Evolutionary conservation across 2,797 vertebrate species (phyloP), one percentile per base, ranked within the genome.

Genomic region (Thripadectes ignobilis): DNA sequence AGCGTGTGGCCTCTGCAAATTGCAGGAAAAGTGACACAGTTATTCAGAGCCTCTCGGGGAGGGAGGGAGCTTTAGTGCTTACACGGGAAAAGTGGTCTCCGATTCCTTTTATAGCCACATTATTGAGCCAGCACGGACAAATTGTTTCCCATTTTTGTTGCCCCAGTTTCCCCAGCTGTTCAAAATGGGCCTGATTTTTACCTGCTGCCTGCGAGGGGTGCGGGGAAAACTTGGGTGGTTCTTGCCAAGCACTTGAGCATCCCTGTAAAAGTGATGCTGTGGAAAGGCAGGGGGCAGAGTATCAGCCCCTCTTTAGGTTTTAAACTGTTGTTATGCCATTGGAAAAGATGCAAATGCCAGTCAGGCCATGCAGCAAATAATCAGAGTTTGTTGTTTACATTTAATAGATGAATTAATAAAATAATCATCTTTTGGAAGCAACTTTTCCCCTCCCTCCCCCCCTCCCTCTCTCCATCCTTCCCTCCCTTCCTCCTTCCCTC

Each of bases 181-280:
- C 7, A 7, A 13, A 95, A 39, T 0, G 22, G 82, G 52, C 4
- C 18, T 49, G 78, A 13, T 78, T 81, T 83, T 67, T 54, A 29
- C 20, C 78, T 80, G 48, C 48, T 29, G 32, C 26, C 34, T 29
- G 1, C 18, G 15, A 15, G 61, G 30, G 46, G 18, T 20, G 36
- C 12, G 14, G 74, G 58, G 2, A 3, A 26, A 62, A 66, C 30
- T 76, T 1, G 7, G 22, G 19, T 39, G 27, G 36, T 24, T 68
- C 54, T 68, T 54, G 55, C 39, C 18, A 1, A 62, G 67, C 0
- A 1, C 16, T 78, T 19, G 48, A 26, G 46, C 52, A 52, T 43
- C 32, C 24, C 30, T 1, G 2, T 43, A 6, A 20, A n/a, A 51
- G 52, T 0, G 7, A 30, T 81, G 77, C 49, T 10, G 2, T 0